Base-by-base conservation (phyloP, 2,888 invertebrate species). In the Drosophila siamana region DNA sequence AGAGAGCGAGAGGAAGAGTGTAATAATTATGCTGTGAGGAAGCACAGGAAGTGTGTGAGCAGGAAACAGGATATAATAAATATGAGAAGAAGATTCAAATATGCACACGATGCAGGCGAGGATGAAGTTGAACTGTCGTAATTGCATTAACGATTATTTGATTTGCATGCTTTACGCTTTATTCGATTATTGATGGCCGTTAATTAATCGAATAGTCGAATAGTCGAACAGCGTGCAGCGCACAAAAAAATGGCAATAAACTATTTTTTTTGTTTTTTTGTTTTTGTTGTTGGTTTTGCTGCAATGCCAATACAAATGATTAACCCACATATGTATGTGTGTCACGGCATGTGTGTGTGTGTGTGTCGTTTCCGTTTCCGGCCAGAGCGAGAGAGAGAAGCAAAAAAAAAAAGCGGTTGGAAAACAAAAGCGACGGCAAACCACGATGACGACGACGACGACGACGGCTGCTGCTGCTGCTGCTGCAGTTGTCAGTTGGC, bases 351-450 rank as follows among this genome's bases (percentile, higher is more conserved):
- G 19, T 28, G 64, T 16, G 57, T 44, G 52, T 76, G 69, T 64
- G 73, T 69, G 64, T 59, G 69, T 65, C 63, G 64, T 67, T 79
- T 84, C 81, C 85, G 74, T 57, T 74, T 82, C 85, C 82, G 79
- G 59, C 38, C 62, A 71, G 40, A 59, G 30, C 41, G 24, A 59
- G 24, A 59, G 30, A 46, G 24, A 59, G 24, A 41, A 33, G 9
- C 8, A 57, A 38, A 24, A 33, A 26, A 26, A 33, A 65, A 46
- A 60, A 52, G 40, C 43, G 51, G 48, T 9, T 48, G 16, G 24
- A 47, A 56, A 69, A 80, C 74, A 78, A 83, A 75, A 69, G 59
- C 52, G 36, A 65, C 41, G 59, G 70, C 55, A 46, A 59, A 44
- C 63, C 52, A 74, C 52, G 57, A n/a, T 62, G 24, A 24, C 22